These are phyloP conservation scores for Drosophila mercatorum DNA, from an alignment of 2,888 invertebrate genomes.

Conservation along the genomic window DNA sequence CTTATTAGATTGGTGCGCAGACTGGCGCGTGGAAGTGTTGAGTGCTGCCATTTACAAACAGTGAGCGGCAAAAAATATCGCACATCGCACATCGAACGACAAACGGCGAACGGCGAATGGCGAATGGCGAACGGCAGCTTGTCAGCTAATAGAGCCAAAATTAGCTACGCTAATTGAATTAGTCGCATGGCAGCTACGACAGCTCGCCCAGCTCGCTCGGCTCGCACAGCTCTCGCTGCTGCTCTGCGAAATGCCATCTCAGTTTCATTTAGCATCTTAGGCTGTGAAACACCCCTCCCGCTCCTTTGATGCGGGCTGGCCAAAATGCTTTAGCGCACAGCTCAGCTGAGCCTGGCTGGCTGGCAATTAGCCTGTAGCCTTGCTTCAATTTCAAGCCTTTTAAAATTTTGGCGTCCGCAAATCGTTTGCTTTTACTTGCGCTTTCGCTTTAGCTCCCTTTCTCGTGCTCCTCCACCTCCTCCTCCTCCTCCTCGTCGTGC, in stretches of 20 bases:
- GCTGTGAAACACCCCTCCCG: not conserved
- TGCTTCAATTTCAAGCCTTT: constrained; percentile 69
- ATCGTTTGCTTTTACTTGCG: constrained; percentile 39
- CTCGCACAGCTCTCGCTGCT: not conserved
- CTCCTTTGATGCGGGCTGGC: not conserved
- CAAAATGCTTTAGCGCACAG: not conserved
- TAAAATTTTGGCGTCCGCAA: constrained; percentile 62
- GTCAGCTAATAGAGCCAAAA: constrained; percentile 69
- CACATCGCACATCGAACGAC: constrained; percentile 24
- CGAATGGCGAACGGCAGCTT: constrained; percentile 33
- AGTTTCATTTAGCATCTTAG: constrained; percentile 17
- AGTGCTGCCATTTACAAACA: constrained; percentile 44
- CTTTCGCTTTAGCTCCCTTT: constrained; percentile 9
- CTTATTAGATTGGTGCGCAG: constrained; percentile 33
- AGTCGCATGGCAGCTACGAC: constrained; percentile 51
- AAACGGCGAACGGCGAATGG: constrained; percentile 4
- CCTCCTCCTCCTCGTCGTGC: too few relatives aligned
- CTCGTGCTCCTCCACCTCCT: not conserved
- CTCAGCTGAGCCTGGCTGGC: constrained; percentile 19
- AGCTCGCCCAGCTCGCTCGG: constrained; percentile 1
- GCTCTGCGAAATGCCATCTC: constrained; percentile 11
- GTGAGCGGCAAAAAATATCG: constrained; percentile 32
- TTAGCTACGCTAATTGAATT: constrained; percentile 70
- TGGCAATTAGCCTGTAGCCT: constrained; percentile 62
- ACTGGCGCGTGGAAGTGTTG: constrained; percentile 28